Conservation (phyloP, 2,113 vertebrate genomes). For the Scophthalmus maximus region DNA sequence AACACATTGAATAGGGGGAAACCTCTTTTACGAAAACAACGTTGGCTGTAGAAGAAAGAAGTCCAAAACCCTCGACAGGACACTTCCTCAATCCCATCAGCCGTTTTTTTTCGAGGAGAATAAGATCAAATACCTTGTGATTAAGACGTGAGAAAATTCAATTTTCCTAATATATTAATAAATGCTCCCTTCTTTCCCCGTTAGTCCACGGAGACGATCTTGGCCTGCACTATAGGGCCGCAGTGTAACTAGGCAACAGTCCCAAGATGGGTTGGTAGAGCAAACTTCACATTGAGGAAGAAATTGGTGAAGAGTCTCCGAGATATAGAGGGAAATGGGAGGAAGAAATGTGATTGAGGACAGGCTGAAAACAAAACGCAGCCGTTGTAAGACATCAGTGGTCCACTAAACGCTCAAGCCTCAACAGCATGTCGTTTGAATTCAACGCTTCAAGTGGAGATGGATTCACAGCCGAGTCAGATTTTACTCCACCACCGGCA, state of each 20-base stretch:
- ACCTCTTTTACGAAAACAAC: constrained; percentile 46
- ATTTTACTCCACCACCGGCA: too few species aligned
- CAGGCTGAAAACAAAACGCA: constrained; percentile 4
- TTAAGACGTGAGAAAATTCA: constrained; percentile 7
- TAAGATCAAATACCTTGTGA: constrained; percentile 10
- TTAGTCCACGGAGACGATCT: not conserved
- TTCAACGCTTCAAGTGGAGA: not conserved
- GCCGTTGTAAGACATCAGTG: constrained; percentile 35
- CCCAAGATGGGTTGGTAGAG: not conserved
- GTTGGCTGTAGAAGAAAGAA: constrained; percentile 12
- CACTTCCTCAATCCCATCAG: constrained; percentile 5
- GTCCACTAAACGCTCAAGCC: constrained; percentile 7
- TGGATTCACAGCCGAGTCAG: not conserved
- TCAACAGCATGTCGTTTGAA: constrained; percentile 1
- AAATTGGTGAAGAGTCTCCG: not conserved
- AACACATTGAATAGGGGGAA: constrained; percentile 41
- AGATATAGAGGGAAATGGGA: not conserved
- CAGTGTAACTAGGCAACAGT: not conserved
- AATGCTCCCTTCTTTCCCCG: constrained; percentile 10
- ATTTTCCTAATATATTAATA: not conserved
- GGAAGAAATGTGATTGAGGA: not conserved
- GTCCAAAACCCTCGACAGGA: constrained; percentile 4
- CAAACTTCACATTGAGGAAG: not conserved
- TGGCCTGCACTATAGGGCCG: not conserved
- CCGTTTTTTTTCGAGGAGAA: constrained; percentile 8